Conservation (phyloP, 2,888 invertebrate genomes). For the Litoditis marina region DNA sequence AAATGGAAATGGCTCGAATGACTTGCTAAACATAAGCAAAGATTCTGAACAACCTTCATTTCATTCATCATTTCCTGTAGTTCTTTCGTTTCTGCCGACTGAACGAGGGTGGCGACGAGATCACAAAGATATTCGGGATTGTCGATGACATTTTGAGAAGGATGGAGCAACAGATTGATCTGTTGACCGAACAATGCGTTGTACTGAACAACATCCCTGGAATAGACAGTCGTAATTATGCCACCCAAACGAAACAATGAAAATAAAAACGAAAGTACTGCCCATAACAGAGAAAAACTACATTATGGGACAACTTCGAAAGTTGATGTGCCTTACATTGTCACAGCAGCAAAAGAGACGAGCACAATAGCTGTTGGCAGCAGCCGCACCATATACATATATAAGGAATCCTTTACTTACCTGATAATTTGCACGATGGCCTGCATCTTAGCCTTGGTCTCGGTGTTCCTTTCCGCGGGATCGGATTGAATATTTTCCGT, state of each 20-base stretch:
- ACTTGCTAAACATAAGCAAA: too few relatives aligned
- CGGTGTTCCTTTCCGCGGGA: conserved; percentile 36
- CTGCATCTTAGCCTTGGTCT: conserved; percentile 49
- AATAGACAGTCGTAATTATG: too few relatives aligned
- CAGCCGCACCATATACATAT: too few relatives aligned
- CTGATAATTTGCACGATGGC: conserved; percentile 57
- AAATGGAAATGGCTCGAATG: too few relatives aligned
- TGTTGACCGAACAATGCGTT: conserved; percentile 92
- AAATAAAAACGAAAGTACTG: too few relatives aligned
- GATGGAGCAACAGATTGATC: conserved; percentile 93
- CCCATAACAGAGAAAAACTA: conserved; percentile 49
- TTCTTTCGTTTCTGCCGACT: conserved; percentile 76
- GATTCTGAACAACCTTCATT: conserved; percentile 74
- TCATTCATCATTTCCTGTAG: conserved; percentile 76
- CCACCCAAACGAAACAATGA: too few relatives aligned
- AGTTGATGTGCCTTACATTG: not conserved
- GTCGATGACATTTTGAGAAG: conserved; percentile 92
- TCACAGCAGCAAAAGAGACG: not conserved
- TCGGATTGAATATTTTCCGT: conserved; percentile 55
- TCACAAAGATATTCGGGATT: conserved; percentile 97
- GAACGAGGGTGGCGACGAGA: conserved; percentile 70
- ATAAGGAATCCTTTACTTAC: conserved; percentile 2
- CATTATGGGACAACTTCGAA: not conserved
- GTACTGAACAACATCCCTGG: conserved; percentile 81
- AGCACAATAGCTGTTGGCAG: not conserved